Base-by-base conservation (phyloP, 2,888 invertebrate genomes). In the Drosophila percnosoma region DNA sequence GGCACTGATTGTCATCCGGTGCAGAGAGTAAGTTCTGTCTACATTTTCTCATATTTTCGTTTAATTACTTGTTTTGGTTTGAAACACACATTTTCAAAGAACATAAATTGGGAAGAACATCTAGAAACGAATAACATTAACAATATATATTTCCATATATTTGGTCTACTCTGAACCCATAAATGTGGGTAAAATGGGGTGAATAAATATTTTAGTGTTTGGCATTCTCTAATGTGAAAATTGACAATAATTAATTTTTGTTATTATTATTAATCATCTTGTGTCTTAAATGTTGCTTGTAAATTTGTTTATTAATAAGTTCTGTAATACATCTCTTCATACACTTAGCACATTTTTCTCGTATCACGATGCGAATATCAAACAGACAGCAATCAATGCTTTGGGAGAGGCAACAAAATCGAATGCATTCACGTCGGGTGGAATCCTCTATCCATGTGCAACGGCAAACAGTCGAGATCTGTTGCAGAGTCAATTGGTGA, bases 1-100 rank as follows among this genome's bases (percentile, higher is more conserved):
- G 40, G 97, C 97, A 0, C 94, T 97, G 66, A 95, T 97, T 90
- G 94, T 97, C 59, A 94, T 97, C 74, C 96, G 96, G 92, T 97
- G 97, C 93, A 95, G 97, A 95, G 96, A 97, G 97, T 97, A 82
- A 90, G 91, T 91, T 38, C 31, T 31, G 6, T 10, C 21, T 18
- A n/a, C 29, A 55, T 54, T 53, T 21, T 21, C 15, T 2, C 15
- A 15, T 40, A 31, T 6, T 24, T 3, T 34, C 10, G 1, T 40
- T 64, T 0, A 7, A 27, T 24, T 42, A 11, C 5, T 10, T 24
- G 48, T 4, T 21, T 27, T 29, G 6, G 15, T 24, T 24, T 53
- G 6, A 42, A 21, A 21, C 13, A 13, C 45, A 7, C 45, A 40
- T n/a, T n/a, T 40, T n/a, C 4, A 40, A n/a, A n/a, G 40, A 5